Base-by-base conservation (phyloP, 30 jellyfish, hydroid and myxozoan genomes). In the Clytia hemisphaerica region DNA sequence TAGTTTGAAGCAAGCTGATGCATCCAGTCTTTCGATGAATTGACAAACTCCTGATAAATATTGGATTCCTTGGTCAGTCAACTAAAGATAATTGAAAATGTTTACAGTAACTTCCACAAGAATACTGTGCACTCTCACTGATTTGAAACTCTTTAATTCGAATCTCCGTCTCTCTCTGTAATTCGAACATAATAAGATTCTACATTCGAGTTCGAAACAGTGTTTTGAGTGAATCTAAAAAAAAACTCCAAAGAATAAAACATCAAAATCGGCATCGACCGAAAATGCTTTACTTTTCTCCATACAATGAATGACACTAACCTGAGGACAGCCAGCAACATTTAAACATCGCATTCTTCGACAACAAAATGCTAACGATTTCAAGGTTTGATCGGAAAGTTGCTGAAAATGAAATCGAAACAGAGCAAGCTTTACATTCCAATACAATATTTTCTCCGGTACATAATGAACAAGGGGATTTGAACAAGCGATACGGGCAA, bases 21-120 rank as follows among this genome's bases (percentile, higher is more conserved):
- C 42, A 67, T 88, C 97, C 66, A 88, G 36, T 24, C 73, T 30
- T 26, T 88, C 97, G 55, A 88, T 51, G 72, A 54, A 88, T 47
- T 66, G 93, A 37, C 94, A 88, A 12, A 80, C 94, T 6, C 97
- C 93, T 32, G 94, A 79, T 45, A 88, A 77, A 42, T 72, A 88
- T 49, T 88, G 92, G 25, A 88, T 58, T 25, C 97, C 86, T 58
- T 78, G 76, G 73, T 88, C 97, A 12, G 94, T 60, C n/a, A 88
- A 69, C 97, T 88, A 37, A 10, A 59, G 29, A 46, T 28, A 24
- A 26, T 19, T 19, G 25, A 33, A 40, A 38, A n/a, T n/a, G n/a
- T n/a, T n/a, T n/a, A n/a, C n/a, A n/a, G n/a, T n/a, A n/a, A n/a
- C n/a, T n/a, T n/a, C n/a, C n/a, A n/a, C n/a, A n/a, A n/a, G n/a